phyloP scores from a whole-genome alignment of 2,888 invertebrate genomes.

The Drosophila histrio region DNA sequence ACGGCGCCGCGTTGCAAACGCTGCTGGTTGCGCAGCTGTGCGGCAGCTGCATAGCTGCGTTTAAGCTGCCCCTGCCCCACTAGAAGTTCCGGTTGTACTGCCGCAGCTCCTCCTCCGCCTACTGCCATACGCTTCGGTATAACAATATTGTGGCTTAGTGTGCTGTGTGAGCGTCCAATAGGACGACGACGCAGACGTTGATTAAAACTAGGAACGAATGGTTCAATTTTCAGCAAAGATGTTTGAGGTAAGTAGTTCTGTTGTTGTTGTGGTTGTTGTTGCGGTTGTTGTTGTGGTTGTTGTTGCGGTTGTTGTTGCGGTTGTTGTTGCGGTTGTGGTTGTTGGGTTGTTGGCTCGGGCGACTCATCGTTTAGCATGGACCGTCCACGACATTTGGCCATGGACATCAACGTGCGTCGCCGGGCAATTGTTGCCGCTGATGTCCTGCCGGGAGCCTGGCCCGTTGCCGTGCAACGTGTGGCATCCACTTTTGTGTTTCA shows the following conservation, averaged over 20 bases:
- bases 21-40: constrained; percentile 63
- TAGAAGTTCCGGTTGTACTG: constrained; percentile 47
- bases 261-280: constrained; percentile 51
- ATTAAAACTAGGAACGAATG: constrained; percentile 84
- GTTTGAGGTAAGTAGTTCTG: constrained; percentile 83
- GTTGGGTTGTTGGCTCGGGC: constrained; percentile 42
- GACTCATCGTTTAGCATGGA: constrained; percentile 75
- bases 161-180: constrained; percentile 84
- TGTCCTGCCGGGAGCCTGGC: constrained; percentile 49
- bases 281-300: constrained; percentile 17
- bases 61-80: constrained; percentile 61
- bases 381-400: constrained; percentile 81
- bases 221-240: constrained; percentile 84
- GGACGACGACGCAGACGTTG: constrained; percentile 81
- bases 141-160: constrained; percentile 80
- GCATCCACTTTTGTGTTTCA: constrained; percentile 73
- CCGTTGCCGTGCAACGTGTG: constrained; percentile 56
- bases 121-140: constrained; percentile 67
- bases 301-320: constrained; percentile 29
- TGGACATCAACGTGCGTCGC: constrained; percentile 79
- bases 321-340: constrained; percentile 26
- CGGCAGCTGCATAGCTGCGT: constrained; percentile 60
- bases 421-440: constrained; percentile 56
- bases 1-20: constrained; percentile 59
- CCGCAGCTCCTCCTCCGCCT: constrained; percentile 16